Evolutionary conservation across 2,113 vertebrate genomes (phyloP), one percentile per base, ranked within the genome.

Genomic region (Cephalopterus ornatus): DNA sequence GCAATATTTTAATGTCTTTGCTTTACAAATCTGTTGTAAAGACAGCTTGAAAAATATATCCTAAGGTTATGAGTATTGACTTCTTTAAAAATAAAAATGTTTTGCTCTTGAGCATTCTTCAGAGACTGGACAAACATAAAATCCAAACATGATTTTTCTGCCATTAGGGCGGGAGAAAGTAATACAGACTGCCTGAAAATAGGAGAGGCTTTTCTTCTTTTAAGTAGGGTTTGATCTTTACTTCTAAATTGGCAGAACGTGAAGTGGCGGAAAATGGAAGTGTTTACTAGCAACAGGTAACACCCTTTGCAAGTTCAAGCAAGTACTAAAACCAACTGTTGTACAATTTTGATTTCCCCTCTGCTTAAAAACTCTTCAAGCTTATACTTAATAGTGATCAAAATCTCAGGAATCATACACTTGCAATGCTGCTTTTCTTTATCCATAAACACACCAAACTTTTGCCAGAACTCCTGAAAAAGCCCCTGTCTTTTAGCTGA

Each of bases 281-380:
- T 88, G 52, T 89, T 96, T 96, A 62, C n/a, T 75, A 65, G 88
- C 52, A 93, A 49, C 52, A 41, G 80, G 93, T 86, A 96, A 97
- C 95, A 78, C 92, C 95, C 91, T 87, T 81, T 46, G 55, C 96
- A 95, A 87, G 96, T 97, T 92, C n/a, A 89, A 92, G 66, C 96
- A 96, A 75, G 91, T 85, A 72, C 86, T 58, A 68, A 75, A 96
- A 53, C 73, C 32, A 86, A 46, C 44, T 26, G 55, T 23, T 96
- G 73, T 78, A 42, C 47, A 42, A 33, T 49, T 89, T 87, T 91
- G 2, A 42, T 79, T 96, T 95, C 66, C 75, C 58, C 41, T 96
- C 33, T 76, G 66, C 80, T 89, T 88, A 79, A 62, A 47, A 92
- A n/a, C 23, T 73, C n/a, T 44, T 89, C 18, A 56, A 52, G 44